phyloP scores from a whole-genome alignment of 2,113 vertebrate genomes.

The Gallinago undulata region DNA sequence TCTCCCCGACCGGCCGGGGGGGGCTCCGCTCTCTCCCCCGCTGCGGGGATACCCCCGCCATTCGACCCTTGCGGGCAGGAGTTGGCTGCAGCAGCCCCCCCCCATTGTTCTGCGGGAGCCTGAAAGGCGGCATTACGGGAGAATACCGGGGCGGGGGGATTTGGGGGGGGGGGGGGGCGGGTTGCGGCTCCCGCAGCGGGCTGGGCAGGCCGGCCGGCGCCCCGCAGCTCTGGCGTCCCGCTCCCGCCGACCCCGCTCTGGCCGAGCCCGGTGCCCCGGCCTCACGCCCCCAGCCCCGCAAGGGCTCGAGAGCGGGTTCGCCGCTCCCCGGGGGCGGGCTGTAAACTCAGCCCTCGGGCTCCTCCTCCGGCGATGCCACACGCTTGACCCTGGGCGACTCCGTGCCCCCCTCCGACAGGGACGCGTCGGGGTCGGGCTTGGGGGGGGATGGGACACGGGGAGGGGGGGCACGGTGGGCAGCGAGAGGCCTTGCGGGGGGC shows the following conservation, averaged over 20 bases:
- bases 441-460: too few relatives aligned
- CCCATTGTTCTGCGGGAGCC: background rate
- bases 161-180: too few relatives aligned
- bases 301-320: background rate
- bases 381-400: background rate
- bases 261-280: too few relatives aligned
- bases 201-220: background rate
- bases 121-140: too few relatives aligned
- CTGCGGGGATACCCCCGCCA: background rate
- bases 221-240: background rate
- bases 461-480: background rate
- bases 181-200: background rate
- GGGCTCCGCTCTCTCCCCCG: background rate
- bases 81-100: background rate
- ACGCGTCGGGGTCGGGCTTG: too few relatives aligned
- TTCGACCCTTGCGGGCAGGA: background rate
- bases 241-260: too few relatives aligned
- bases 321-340: background rate
- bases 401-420: background rate
- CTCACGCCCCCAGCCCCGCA: background rate
- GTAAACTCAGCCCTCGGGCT: background rate
- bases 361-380: background rate
- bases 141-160: too few relatives aligned
- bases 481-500: background rate
- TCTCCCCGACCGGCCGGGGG: background rate